Percentiles rank a stretch among this genome's conserved stretches.
phyloP scores from a whole-genome alignment of 2,888 invertebrate genomes.

The Brachyopa scutellaris region DNA sequence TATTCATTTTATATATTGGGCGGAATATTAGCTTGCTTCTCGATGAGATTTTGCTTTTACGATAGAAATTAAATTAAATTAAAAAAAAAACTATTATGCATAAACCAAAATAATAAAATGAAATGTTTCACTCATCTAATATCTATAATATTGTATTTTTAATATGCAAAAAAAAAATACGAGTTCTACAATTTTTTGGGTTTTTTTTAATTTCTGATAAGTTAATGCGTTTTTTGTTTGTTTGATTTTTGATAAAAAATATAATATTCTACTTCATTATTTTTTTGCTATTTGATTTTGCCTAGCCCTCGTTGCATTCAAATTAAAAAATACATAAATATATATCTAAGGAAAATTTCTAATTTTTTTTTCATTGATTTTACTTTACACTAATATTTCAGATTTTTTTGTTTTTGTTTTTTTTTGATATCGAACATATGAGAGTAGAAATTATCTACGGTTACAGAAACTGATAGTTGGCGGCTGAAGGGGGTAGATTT shows the following conservation, averaged over 20 bases:
- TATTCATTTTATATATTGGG: conserved; percentile 73
- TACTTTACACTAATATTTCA: conserved; percentile 39
- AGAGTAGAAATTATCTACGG: conserved; percentile 44
- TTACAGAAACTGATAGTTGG: conserved; percentile 47
- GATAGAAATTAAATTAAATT: conserved; percentile 7
- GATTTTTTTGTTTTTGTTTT: conserved; percentile 14
- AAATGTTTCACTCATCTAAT: conserved; percentile 44
- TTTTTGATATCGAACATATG: conserved; percentile 50
- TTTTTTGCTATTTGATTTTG: conserved; percentile 28
- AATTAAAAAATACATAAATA: conserved; percentile 40
- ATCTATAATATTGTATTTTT: conserved; percentile 9
- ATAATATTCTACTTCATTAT: conserved; percentile 42
- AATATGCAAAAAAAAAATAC: conserved; percentile 17
- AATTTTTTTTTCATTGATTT: conserved; percentile 4
- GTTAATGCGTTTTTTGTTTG: neutral
- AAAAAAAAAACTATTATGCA: neutral
- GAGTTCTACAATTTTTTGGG: conserved; percentile 31
- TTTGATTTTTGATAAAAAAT: conserved; percentile 56
- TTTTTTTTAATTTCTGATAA: conserved; percentile 17
- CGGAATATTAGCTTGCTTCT: conserved; percentile 75
- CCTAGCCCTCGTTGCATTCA: conserved; percentile 62
- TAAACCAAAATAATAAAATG: neutral
- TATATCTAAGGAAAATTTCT: conserved; percentile 28
- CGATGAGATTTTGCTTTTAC: conserved; percentile 19
- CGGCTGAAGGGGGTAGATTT: conserved; percentile 14